These are phyloP conservation scores for Ascaphus truei DNA, from an alignment of 2,113 vertebrate genomes.

Conservation along the genomic window DNA sequence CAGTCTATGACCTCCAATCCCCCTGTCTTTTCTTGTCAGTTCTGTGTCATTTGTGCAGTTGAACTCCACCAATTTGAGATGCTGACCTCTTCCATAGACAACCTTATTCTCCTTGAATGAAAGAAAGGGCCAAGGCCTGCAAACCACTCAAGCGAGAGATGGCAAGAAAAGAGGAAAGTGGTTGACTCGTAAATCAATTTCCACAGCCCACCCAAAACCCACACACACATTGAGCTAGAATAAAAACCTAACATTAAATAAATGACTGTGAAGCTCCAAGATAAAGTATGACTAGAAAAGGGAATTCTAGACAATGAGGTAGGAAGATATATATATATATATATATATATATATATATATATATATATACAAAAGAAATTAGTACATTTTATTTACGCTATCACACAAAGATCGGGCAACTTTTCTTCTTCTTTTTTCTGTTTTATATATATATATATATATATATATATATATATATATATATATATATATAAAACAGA, in stretches of 20 bases:
- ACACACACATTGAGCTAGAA: conserved; percentile 49
- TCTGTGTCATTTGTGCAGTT: conserved; percentile 79
- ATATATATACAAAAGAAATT: too few relatives aligned
- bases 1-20: conserved; percentile 74
- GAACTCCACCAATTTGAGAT: conserved; percentile 78
- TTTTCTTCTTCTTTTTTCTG: too few relatives aligned
- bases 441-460: too few relatives aligned
- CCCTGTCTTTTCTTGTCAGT: conserved; percentile 78
- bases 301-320: conserved; percentile 6
- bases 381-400: too few relatives aligned
- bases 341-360: too few relatives aligned
- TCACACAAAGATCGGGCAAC: too few relatives aligned
- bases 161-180: conserved; percentile 62
- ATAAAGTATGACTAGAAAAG: conserved; percentile 37
- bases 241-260: conserved; percentile 20
- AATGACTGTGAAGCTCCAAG: conserved; percentile 4
- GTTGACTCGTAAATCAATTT: conserved; percentile 81
- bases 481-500: too few relatives aligned
- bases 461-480: too few relatives aligned
- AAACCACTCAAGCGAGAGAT: conserved; percentile 77
- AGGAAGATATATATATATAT: conserved; percentile 19
- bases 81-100: conserved; percentile 76
- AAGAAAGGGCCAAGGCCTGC: conserved; percentile 68
- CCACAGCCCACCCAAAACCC: conserved; percentile 78
- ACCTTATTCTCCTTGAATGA: conserved; percentile 73